These are phyloP conservation scores for Apodemia duryi DNA, from an alignment of 2,888 invertebrate species.

Conservation along the genomic window DNA sequence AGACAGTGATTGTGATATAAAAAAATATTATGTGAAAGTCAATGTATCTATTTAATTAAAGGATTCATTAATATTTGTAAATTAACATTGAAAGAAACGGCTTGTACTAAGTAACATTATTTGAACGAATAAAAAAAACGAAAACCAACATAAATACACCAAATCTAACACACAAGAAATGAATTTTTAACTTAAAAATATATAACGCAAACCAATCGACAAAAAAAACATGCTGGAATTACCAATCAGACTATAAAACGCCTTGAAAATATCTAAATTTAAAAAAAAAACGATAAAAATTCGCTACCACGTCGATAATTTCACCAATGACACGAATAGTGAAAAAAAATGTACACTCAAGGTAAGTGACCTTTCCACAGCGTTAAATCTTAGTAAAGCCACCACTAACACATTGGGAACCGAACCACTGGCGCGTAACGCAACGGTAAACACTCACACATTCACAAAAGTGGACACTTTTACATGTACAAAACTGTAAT, in stretches of 20 bases:
- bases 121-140: not conserved
- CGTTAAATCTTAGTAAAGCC: slow-evolving; percentile 67
- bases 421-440: slow-evolving; percentile 67
- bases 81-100: not conserved
- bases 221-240: not conserved
- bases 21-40: too few species aligned
- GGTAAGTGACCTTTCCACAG: slow-evolving; percentile 73
- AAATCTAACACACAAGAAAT: not conserved
- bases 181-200: not conserved
- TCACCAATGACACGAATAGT: slow-evolving; percentile 26
- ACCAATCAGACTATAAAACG: not conserved
- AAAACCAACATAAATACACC: not conserved
- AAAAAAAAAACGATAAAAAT: not conserved
- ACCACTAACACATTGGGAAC: slow-evolving; percentile 63
- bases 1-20: too few species aligned
- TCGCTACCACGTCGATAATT: slow-evolving; percentile 20
- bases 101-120: not conserved
- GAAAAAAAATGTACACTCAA: slow-evolving; percentile 45
- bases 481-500: slow-evolving; percentile 39
- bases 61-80: not conserved
- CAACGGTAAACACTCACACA: slow-evolving; percentile 60
- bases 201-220: not conserved
- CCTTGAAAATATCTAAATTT: not conserved
- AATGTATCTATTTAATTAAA: not conserved
- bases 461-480: slow-evolving; percentile 40